Conservation (phyloP, 2,113 vertebrate species). For the Solea solea region DNA sequence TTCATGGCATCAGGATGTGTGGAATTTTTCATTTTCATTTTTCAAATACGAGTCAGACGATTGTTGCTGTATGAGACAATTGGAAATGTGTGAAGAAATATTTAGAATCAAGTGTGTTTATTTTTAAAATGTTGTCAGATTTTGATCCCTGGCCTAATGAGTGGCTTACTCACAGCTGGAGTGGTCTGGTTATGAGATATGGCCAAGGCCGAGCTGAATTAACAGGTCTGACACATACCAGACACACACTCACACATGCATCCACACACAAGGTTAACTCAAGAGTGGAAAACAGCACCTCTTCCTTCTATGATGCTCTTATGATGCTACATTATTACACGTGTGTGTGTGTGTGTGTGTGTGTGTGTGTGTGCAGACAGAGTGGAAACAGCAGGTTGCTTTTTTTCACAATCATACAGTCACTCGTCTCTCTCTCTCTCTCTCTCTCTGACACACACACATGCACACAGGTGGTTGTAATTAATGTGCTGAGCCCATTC, state of each 20-base stretch:
- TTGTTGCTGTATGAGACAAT: no score
- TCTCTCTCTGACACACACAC: constrained; percentile 9
- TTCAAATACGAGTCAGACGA: no score
- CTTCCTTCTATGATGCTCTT: constrained; percentile 21
- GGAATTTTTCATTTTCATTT: no score
- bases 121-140: neutral
- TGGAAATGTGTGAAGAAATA: no score
- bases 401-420: constrained; percentile 49
- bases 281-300: constrained; percentile 30
- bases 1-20: no score
- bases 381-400: constrained; percentile 52
- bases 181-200: constrained; percentile 10
- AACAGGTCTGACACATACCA: constrained; percentile 41
- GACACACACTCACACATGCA: constrained; percentile 22
- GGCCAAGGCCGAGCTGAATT: constrained; percentile 17
- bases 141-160: constrained; percentile 20
- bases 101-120: neutral
- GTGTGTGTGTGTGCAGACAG: constrained; percentile 5
- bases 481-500: constrained; percentile 71
- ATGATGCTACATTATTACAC: constrained; percentile 31
- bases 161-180: constrained; percentile 45
- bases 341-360: constrained; percentile 17
- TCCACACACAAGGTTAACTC: constrained; percentile 27
- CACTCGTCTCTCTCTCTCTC: constrained; percentile 24
- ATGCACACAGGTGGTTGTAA: constrained; percentile 78